Conservation (phyloP, 2,797 vertebrate genomes). For the Periophthalmus magnuspinnatus region DNA sequence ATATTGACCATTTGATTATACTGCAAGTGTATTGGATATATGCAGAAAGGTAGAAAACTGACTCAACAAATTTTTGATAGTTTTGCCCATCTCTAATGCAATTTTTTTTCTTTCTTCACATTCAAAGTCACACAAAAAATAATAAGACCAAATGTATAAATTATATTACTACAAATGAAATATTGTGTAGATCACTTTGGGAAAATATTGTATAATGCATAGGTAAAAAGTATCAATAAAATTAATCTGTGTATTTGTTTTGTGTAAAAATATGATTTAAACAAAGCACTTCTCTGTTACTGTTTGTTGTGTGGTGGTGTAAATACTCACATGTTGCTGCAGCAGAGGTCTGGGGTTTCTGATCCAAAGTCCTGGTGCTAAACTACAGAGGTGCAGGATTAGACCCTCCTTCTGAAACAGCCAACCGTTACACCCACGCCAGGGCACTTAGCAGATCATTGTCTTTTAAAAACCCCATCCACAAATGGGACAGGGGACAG, state of each 20-base stretch:
- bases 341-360: conserved; percentile 36
- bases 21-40: too few relatives aligned
- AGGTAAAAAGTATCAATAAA: too few relatives aligned
- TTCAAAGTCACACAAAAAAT: not conserved
- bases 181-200: not conserved
- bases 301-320: conserved; percentile 10
- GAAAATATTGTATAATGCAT: too few relatives aligned
- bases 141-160: not conserved
- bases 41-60: not conserved
- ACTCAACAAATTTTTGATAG: not conserved
- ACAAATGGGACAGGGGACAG: not conserved
- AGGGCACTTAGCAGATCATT: conserved; percentile 32
- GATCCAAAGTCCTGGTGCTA: conserved; percentile 55
- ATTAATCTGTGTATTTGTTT: too few relatives aligned
- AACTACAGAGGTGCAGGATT: conserved; percentile 27
- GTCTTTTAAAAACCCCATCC: conserved; percentile 16
- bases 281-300: not conserved
- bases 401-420: conserved; percentile 33
- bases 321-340: conserved; percentile 60
- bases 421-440: conserved; percentile 49
- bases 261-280: not conserved
- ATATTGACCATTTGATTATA: too few relatives aligned
- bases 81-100: too few relatives aligned
- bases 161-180: not conserved
- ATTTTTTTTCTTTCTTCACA: not conserved